phyloP scores from a whole-genome alignment of 1,140 invertebrate species.

The Tetramorium parvispinum region DNA sequence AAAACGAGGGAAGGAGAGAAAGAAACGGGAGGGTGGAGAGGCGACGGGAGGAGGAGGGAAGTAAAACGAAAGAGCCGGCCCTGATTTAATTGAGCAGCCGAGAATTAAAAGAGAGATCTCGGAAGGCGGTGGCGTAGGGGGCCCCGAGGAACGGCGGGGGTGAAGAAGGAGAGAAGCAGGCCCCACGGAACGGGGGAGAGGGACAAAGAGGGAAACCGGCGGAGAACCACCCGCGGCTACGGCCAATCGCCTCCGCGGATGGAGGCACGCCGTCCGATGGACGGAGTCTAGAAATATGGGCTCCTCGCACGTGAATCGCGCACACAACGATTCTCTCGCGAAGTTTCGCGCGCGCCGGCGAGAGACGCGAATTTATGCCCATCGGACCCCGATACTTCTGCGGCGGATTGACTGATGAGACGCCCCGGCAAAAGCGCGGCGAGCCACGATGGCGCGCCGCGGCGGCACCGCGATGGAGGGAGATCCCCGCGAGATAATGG shows the following conservation, averaged over 20 bases:
- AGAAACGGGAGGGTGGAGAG: background rate
- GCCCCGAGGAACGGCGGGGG: constrained; percentile 38
- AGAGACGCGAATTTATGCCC: constrained; percentile 65
- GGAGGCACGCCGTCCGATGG: constrained; percentile 65
- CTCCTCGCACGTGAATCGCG: constrained; percentile 74
- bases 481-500: constrained; percentile 56
- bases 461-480: constrained; percentile 41
- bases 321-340: constrained; percentile 65
- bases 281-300: constrained; percentile 76
- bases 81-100: constrained; percentile 83
- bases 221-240: constrained; percentile 75
- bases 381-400: constrained; percentile 61
- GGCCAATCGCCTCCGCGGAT: constrained; percentile 75
- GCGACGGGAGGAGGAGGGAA: background rate
- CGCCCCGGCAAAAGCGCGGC: constrained; percentile 41
- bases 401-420: constrained; percentile 66
- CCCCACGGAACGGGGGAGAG: constrained; percentile 32
- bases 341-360: constrained; percentile 62
- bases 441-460: constrained; percentile 41
- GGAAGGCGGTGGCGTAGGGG: constrained; percentile 45
- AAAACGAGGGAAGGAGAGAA: background rate
- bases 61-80: constrained; percentile 65
- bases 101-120: constrained; percentile 76
- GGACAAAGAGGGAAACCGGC: constrained; percentile 53
- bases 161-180: constrained; percentile 58